Conservation (phyloP, 2,888 invertebrate species). For the Macrophya alboannulata region DNA sequence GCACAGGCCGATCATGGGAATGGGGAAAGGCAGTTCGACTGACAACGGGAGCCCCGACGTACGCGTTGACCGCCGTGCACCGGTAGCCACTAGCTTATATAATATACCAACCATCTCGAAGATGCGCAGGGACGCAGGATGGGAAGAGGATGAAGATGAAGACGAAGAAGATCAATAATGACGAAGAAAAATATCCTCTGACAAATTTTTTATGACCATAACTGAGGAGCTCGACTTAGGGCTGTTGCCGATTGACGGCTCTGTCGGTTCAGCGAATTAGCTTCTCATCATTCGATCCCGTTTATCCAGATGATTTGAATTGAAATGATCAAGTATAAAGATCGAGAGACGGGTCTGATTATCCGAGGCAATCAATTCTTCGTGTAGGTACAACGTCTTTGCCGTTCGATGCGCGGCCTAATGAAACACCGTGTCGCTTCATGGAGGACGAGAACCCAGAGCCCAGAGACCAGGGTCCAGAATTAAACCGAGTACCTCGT, state of each 20-base stretch:
- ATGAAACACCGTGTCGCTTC: slow-evolving; percentile 61
- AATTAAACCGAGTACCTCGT: slow-evolving; percentile 66
- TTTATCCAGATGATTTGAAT: not conserved
- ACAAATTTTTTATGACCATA: not conserved
- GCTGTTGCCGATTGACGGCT: not conserved
- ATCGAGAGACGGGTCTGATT: slow-evolving; percentile 58
- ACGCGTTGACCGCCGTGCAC: slow-evolving; percentile 45
- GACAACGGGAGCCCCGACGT: slow-evolving; percentile 49
- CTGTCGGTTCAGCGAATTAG: not conserved
- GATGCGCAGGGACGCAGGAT: slow-evolving; percentile 26
- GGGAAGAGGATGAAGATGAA: not conserved
- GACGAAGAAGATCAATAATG: too few species aligned
- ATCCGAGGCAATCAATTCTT: slow-evolving; percentile 64
- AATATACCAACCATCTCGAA: not conserved
- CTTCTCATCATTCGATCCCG: not conserved
- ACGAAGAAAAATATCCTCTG: not conserved
- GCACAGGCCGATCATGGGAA: slow-evolving; percentile 43
- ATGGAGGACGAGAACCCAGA: slow-evolving; percentile 19
- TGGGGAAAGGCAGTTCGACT: slow-evolving; percentile 42
- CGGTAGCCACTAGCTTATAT: slow-evolving; percentile 44
- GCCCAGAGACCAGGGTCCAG: slow-evolving; percentile 55
- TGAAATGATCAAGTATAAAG: not conserved
- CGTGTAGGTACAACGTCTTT: slow-evolving; percentile 58
- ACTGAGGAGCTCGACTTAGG: not conserved
- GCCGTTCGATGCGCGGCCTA: slow-evolving; percentile 55